Evolutionary conservation across 2,113 vertebrate species (phyloP).

Genomic region (Macquaria ambigua): DNA sequence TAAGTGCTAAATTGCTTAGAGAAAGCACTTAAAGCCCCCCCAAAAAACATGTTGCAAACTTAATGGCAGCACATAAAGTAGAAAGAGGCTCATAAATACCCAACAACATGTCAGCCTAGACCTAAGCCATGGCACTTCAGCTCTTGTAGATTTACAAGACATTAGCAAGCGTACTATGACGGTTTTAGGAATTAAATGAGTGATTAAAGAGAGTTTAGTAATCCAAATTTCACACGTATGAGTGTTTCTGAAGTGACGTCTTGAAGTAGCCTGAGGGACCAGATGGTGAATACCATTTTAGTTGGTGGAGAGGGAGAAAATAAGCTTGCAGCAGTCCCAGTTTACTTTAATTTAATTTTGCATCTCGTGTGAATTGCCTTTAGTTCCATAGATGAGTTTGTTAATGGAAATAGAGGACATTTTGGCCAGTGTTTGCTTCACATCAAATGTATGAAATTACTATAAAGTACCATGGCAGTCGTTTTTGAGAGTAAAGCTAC

Average conservation of each 20-base stretch:
- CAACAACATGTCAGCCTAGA: constrained; percentile 14
- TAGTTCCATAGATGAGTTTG: constrained; percentile 45
- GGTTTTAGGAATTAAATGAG: constrained; percentile 56
- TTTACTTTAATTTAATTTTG: constrained; percentile 70
- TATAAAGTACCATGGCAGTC: constrained; percentile 17
- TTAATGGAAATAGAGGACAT: constrained; percentile 45
- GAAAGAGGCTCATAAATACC: constrained; percentile 17
- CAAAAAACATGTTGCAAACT: neutral
- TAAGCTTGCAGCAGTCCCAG: constrained; percentile 31
- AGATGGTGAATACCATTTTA: constrained; percentile 60
- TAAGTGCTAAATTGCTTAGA: neutral
- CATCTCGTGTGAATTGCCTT: constrained; percentile 49
- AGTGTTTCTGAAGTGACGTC: constrained; percentile 66
- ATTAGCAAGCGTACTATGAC: constrained; percentile 51
- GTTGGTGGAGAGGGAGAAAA: constrained; percentile 35
- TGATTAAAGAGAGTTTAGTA: constrained; percentile 71
- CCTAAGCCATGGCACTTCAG: constrained; percentile 21
- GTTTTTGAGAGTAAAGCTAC: neutral
- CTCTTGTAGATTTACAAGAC: constrained; percentile 56
- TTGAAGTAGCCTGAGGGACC: constrained; percentile 64
- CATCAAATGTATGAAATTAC: constrained; percentile 43
- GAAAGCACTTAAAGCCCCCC: neutral
- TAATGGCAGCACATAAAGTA: neutral
- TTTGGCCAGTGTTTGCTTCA: constrained; percentile 39
- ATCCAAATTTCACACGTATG: constrained; percentile 72